Base-by-base conservation (phyloP, 2,888 invertebrate species). In the Crossocerus cetratus region DNA sequence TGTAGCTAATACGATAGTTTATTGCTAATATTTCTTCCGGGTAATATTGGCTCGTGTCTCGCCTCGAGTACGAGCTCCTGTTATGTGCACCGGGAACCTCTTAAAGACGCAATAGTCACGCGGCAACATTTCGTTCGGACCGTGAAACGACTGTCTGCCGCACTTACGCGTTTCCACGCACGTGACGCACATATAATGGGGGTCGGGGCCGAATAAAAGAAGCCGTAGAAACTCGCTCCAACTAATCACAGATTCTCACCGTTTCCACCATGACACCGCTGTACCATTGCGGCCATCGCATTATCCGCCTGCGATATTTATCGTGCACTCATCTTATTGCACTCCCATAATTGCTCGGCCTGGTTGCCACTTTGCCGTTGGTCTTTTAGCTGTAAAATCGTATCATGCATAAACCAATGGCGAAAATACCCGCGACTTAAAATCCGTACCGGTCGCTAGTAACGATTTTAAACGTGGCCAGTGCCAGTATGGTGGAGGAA, bases 11-110 rank as follows among this genome's bases (percentile, higher is more conserved):
- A 72, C 79, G 67, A 81, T 73, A 77, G 68, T 81, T 81, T 79
- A 81, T 81, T 69, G 81, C 78, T 81, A 81, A 81, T 81, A 81
- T 81, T 81, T 81, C 81, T 81, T 68, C 69, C 44, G 22, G 20
- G 79, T 77, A 81, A 81, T 81, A 81, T 81, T 54, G 79, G 73
- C 68, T 76, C 74, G 63, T 63, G 64, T 60, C 68, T 72, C 73
- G 68, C 56, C 5, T 3, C 21, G 43, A 54, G 60, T 58, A 61
- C 67, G 55, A 65, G 61, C 66, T 64, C 62, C 67, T 59, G 59
- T 64, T 65, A 65, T 65, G 61, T 65, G 53, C 49, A 49, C 22
- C 14, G 58, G 56, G 58, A 66, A 32, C 43, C 54, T 43, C 61
- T 61, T 69, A 71, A 65, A 60, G 60, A 65, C 45, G 56, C 49